A percentile compares a stretch with the other conserved stretches of the same genome.
Conservation (phyloP, 2,888 invertebrate genomes). For the Pseudoips prasinana region DNA sequence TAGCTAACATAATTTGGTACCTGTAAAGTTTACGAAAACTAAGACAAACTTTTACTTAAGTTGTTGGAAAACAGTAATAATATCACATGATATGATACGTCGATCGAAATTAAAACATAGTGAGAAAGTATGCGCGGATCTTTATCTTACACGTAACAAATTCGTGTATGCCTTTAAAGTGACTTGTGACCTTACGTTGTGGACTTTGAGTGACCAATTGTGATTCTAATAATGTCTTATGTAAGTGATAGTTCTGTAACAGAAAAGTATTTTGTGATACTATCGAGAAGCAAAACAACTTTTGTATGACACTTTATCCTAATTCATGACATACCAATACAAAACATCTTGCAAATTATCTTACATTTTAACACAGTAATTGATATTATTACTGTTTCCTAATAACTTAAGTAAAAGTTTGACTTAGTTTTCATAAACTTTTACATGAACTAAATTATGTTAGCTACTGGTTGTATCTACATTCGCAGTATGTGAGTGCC, state of each 20-base stretch:
- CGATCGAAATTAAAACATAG: constrained; percentile 63
- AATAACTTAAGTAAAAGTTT: no score
- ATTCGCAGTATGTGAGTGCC: constrained; percentile 1
- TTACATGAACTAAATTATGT: no score
- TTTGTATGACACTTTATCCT: constrained; percentile 3
- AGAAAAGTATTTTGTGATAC: constrained; percentile 29
- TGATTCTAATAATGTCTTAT: constrained; percentile 22
- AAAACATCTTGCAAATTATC: no score
- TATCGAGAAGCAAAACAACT: constrained; percentile 26
- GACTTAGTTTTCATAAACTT: no score
- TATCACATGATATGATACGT: constrained; percentile 51
- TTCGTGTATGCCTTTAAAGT: constrained; percentile 20
- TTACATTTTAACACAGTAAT: constrained; percentile 41
- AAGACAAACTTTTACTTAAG: no score
- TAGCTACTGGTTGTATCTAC: constrained; percentile 18
- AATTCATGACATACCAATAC: no score
- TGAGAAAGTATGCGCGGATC: constrained; percentile 52
- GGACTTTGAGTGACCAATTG: constrained; percentile 25
- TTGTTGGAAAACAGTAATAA: constrained; percentile 16
- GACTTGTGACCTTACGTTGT: constrained; percentile 27
- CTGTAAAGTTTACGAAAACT: no score
- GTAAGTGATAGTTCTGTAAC: constrained; percentile 26
- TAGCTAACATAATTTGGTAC: constrained; percentile 1
- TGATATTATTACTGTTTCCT: constrained; percentile 13
- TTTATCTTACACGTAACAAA: constrained; percentile 32